Evolutionary conservation across 2,797 vertebrate species (phyloP).

Genomic region (Gymnopithys bicolor): DNA sequence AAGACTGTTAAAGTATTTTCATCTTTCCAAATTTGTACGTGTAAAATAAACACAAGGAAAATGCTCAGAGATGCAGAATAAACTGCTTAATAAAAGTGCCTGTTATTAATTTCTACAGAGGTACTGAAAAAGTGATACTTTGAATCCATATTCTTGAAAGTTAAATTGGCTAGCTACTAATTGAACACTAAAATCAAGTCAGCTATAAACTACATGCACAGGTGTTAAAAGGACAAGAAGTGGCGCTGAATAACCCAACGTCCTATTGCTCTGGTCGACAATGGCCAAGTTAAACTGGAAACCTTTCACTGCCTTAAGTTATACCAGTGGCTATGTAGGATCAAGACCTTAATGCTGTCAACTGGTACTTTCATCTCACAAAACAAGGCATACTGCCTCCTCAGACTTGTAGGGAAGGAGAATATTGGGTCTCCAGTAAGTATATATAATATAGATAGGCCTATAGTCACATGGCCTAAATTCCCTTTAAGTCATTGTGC

Average conservation of each 20-base stretch:
- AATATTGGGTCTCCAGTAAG: neutral
- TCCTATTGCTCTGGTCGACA: neutral
- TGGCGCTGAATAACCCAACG: neutral
- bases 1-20: slow-evolving; percentile 42
- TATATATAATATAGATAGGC: neutral
- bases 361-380: neutral
- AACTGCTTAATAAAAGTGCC: slow-evolving; percentile 41
- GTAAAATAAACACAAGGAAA: slow-evolving; percentile 37
- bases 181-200: neutral
- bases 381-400: neutral
- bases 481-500: neutral
- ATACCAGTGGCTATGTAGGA: neutral
- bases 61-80: neutral
- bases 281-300: neutral
- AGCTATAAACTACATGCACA: slow-evolving; percentile 5
- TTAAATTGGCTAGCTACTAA: neutral
- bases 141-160: neutral
- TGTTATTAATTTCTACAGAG: slow-evolving; percentile 22
- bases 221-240: neutral
- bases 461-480: neutral
- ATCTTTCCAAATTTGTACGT: neutral
- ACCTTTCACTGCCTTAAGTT: neutral
- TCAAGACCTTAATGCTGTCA: neutral
- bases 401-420: neutral
- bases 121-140: slow-evolving; percentile 49